These are phyloP conservation scores for Trinectes maculatus DNA, from an alignment of 2,113 vertebrate genomes.

Conservation along the genomic window DNA sequence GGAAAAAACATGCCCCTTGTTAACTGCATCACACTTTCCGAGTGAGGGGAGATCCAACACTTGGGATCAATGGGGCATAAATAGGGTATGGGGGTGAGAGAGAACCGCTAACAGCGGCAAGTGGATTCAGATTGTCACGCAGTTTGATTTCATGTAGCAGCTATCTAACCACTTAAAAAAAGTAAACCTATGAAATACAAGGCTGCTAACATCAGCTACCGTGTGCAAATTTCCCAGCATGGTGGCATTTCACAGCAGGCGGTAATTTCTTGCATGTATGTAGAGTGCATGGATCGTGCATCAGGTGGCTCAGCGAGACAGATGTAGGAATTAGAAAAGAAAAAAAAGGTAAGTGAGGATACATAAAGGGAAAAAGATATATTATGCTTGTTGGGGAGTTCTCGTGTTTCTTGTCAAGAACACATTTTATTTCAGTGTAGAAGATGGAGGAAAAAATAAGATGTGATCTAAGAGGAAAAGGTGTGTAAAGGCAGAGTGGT, in stretches of 20 bases:
- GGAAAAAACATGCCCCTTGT: slow-evolving; percentile 54
- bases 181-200: slow-evolving; percentile 17
- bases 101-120: not conserved
- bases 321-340: not conserved
- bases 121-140: slow-evolving; percentile 19
- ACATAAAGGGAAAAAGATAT: no score
- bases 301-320: slow-evolving; percentile 29
- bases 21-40: slow-evolving; percentile 58
- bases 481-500: not conserved
- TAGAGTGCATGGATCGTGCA: slow-evolving; percentile 2
- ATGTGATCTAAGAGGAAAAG: not conserved
- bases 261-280: slow-evolving; percentile 34
- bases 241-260: slow-evolving; percentile 51
- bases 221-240: slow-evolving; percentile 34
- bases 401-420: not conserved
- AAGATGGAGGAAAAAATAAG: not conserved
- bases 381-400: no score
- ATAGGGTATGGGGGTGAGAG: not conserved
- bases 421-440: not conserved
- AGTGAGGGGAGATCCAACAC: slow-evolving; percentile 43
- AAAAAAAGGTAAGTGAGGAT: not conserved
- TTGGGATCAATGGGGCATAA: slow-evolving; percentile 9
- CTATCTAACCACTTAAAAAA: slow-evolving; percentile 22
- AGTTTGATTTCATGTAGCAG: slow-evolving; percentile 14
- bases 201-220: slow-evolving; percentile 19